Evolutionary conservation across 1,140 invertebrate species (phyloP).

Genomic region (Watersipora subatra): DNA sequence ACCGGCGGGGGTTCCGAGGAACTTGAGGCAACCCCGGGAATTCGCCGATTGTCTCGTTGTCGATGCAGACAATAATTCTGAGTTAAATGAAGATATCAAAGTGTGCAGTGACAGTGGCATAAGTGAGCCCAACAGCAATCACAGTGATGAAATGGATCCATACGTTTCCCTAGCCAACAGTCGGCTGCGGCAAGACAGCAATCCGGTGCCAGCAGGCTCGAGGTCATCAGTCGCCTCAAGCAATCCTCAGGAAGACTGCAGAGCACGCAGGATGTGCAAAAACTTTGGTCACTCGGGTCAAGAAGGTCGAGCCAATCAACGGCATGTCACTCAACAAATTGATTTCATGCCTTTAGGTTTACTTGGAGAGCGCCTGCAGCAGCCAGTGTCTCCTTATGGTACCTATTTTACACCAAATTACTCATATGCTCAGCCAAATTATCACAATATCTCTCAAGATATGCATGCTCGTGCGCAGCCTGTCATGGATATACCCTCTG

Average conservation of each 20-base stretch:
- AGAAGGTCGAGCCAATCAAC: neutral
- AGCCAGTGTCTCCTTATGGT: neutral
- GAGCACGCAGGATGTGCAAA: neutral
- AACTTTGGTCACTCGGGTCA: too few relatives aligned
- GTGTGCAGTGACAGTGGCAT: slow-evolving; percentile 1
- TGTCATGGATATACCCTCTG: neutral
- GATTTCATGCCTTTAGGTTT: neutral
- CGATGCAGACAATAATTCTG: neutral
- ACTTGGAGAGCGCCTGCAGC: neutral
- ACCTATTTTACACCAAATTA: neutral
- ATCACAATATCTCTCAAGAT: neutral
- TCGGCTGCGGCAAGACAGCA: neutral
- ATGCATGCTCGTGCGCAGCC: neutral
- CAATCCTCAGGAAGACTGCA: neutral
- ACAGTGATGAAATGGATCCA: neutral
- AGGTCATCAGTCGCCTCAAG: neutral
- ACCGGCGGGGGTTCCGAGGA: neutral
- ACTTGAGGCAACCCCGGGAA: neutral
- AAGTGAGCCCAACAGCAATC: neutral
- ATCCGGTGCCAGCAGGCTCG: neutral
- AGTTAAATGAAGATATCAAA: neutral
- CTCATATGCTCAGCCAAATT: neutral
- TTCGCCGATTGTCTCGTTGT: neutral
- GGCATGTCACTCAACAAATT: too few relatives aligned
- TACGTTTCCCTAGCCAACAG: neutral